phyloP scores from a whole-genome alignment of 2,888 invertebrate genomes.

The Apocheima hispidaria region DNA sequence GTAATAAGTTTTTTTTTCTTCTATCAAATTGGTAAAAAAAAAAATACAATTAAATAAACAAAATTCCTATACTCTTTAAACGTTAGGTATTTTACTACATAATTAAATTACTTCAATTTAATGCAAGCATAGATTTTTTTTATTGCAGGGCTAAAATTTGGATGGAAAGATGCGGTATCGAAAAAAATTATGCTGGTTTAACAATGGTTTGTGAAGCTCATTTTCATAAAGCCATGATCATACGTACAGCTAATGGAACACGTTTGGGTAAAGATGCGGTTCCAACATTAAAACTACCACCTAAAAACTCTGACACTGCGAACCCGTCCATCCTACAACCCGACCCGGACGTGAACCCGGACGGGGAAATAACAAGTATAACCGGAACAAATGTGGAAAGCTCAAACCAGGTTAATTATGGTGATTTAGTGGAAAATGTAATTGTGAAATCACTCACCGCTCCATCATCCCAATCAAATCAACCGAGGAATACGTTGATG shows the following conservation, averaged over 20 bases:
- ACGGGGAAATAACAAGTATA: not conserved
- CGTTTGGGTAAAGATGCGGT: slow-evolving; percentile 5
- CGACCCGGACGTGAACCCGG: not conserved
- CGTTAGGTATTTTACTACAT: no score
- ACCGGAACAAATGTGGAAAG: not conserved
- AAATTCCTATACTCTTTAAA: no score
- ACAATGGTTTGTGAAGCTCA: slow-evolving; percentile 27
- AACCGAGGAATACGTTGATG: not conserved
- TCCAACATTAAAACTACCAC: slow-evolving; percentile 25
- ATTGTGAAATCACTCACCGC: not conserved
- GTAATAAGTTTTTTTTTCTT: no score
- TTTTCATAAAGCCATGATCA: slow-evolving; percentile 13
- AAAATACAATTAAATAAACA: no score
- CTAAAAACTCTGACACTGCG: not conserved
- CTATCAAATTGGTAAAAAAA: no score
- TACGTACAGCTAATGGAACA: not conserved
- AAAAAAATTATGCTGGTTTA: not conserved
- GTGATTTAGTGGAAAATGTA: not conserved
- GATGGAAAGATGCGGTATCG: not conserved
- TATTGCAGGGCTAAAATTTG: not conserved
- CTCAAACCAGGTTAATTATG: not conserved
- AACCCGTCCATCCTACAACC: not conserved
- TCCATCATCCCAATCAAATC: not conserved
- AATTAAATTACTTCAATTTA: not conserved
- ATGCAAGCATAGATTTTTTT: not conserved